phyloP scores from a whole-genome alignment of 2,888 invertebrate genomes.

The Meta bourneti region DNA sequence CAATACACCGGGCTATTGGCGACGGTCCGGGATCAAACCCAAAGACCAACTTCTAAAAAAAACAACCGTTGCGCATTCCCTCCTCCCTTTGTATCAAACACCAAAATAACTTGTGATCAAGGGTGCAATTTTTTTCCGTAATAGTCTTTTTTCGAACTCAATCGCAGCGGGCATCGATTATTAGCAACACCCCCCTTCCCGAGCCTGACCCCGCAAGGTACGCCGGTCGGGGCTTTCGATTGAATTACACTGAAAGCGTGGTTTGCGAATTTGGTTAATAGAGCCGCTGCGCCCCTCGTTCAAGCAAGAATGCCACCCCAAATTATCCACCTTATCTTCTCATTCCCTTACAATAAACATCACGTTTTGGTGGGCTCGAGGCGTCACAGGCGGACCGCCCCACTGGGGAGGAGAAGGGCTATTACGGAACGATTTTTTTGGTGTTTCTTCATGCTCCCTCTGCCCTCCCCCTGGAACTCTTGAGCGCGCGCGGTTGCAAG shows the following conservation, averaged over 20 bases:
- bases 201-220: not conserved
- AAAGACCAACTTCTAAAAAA: too few relatives aligned
- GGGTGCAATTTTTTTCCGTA: not conserved
- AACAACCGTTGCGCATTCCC: too few relatives aligned
- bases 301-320: slow-evolving; percentile 69
- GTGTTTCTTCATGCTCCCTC: slow-evolving; percentile 15
- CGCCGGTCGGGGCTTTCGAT: slow-evolving; percentile 28
- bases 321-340: slow-evolving; percentile 64
- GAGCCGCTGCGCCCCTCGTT: slow-evolving; percentile 28
- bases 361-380: slow-evolving; percentile 67
- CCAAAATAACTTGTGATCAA: too few relatives aligned
- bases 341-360: slow-evolving; percentile 73
- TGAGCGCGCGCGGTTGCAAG: slow-evolving; percentile 23
- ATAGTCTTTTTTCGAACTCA: not conserved
- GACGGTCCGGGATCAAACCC: too few relatives aligned
- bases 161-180: slow-evolving; percentile 10
- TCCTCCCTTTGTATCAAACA: too few relatives aligned
- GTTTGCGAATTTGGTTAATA: slow-evolving; percentile 74
- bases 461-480: slow-evolving; percentile 1
- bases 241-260: slow-evolving; percentile 74
- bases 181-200: slow-evolving; percentile 5
- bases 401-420: slow-evolving; percentile 16
- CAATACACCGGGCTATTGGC: too few relatives aligned
- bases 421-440: slow-evolving; percentile 10
- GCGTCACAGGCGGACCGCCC: slow-evolving; percentile 63